Evolutionary conservation across 2,888 invertebrate genomes (phyloP).

Genomic region (Ptilodon capucinus): DNA sequence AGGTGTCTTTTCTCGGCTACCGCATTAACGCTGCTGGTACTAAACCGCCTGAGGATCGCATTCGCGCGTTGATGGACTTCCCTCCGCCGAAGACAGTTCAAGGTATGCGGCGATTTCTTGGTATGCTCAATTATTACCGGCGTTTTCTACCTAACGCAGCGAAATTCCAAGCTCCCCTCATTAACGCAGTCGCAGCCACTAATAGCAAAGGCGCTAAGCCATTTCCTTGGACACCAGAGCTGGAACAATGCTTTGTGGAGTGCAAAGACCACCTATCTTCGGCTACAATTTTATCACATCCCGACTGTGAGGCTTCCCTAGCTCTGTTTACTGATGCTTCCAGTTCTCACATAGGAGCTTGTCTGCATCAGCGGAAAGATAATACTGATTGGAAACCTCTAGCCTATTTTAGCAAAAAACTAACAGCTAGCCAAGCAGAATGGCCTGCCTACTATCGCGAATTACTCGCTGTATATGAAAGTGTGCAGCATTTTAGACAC

Average conservation of each 20-base stretch:
- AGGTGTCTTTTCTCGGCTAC: background rate
- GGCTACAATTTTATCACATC: background rate
- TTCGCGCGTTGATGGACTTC: background rate
- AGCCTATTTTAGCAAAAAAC: conserved; percentile 17
- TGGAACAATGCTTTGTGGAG: background rate
- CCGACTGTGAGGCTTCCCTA: background rate
- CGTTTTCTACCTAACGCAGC: background rate
- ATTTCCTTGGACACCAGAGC: background rate
- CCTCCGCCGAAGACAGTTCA: background rate
- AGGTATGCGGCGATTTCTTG: background rate
- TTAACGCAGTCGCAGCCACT: background rate
- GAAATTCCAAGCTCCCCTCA: background rate
- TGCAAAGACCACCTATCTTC: background rate
- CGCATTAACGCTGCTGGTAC: background rate
- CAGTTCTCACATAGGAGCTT: conserved; percentile 4
- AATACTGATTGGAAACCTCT: conserved; percentile 11
- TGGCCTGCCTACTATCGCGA: conserved; percentile 20
- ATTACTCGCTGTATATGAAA: conserved; percentile 15
- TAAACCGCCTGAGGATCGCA: background rate
- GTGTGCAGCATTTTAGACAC: conserved; percentile 16
- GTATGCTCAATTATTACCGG: background rate
- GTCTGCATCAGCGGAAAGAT: conserved; percentile 9
- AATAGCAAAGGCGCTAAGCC: background rate
- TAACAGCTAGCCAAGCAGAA: conserved; percentile 3
- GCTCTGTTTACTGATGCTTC: conserved; percentile 14